Base-by-base conservation (phyloP, 2,888 invertebrate species). In the Cotesia congregata region DNA sequence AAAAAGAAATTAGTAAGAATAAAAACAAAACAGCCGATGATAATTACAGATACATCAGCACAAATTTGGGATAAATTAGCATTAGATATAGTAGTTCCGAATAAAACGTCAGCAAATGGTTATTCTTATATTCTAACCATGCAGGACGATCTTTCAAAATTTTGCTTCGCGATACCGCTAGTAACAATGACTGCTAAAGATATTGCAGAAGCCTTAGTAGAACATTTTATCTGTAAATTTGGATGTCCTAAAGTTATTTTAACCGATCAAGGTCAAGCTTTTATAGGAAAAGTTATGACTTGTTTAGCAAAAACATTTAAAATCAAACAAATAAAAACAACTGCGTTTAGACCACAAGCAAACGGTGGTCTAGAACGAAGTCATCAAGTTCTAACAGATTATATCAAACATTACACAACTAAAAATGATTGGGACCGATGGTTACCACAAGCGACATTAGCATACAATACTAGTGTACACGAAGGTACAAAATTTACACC, bases 51-150 rank as follows among this genome's bases (percentile, higher is more conserved):
- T 20, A 82, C 82, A n/a, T 59, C 60, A 12, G 38, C 60, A 15
- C 30, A 73, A 17, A 17, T 59, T 0, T 78, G 78, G 20, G 79
- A 82, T 40, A 75, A 80, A 40, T 65, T 83, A 6, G 71, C 77
- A 7, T 12, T 81, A 61, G 82, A 83, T 50, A 77, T 81, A 17
- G 82, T 81, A 30, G 82, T 82, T 12, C 82, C 82, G 1, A 60
- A 81, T 7, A 68, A 73, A 0, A 62, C 50, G 1, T 76, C 80
- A 9, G 9, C 59, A 1, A 50, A 39, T 0, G 81, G 79, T 3
- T 73, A 78, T 59, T 60, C 61, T 6, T 77, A 75, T 4, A 71
- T 79, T 1, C n/a, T 79, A 6, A 80, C 79, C 1, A 72, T 78
- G 7, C 77, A 78, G 38, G 79, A 80, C 6, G 17, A 77, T 38